A percentile compares a stretch with the other conserved stretches of the same genome.
These are phyloP conservation scores for Melipona quadrifasciata DNA, from an alignment of 1,140 invertebrate genomes.

Conservation along the genomic window DNA sequence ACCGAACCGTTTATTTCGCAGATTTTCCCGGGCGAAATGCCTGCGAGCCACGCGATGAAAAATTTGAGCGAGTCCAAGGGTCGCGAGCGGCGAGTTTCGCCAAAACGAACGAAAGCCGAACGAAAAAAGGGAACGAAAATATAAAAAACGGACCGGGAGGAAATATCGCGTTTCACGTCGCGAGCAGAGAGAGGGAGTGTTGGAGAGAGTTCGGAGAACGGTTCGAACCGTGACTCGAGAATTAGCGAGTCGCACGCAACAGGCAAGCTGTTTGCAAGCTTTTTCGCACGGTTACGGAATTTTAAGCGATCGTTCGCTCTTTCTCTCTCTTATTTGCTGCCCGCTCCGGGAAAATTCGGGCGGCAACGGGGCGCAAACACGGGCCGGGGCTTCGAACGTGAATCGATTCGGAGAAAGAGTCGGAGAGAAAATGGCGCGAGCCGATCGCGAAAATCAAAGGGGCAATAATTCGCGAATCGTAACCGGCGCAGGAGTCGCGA, in stretches of 20 bases:
- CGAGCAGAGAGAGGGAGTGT: background rate
- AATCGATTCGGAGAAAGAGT: background rate
- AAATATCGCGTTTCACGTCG: conserved; percentile 5
- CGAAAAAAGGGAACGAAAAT: background rate
- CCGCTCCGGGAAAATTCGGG: background rate
- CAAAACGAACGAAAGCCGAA: background rate
- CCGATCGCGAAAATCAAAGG: too few relatives aligned
- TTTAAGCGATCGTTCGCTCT: background rate
- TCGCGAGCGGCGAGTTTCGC: background rate
- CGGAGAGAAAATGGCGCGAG: too few relatives aligned
- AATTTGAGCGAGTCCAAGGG: background rate
- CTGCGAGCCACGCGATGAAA: background rate
- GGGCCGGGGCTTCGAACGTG: background rate
- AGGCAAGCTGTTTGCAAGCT: conserved; percentile 41
- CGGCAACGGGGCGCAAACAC: background rate
- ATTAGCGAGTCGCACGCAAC: conserved; percentile 38
- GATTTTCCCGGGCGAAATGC: background rate
- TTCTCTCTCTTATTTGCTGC: background rate
- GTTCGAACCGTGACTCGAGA: background rate
- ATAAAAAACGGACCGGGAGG: background rate
- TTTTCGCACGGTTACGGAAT: conserved; percentile 40
- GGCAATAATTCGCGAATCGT: background rate
- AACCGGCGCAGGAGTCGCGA: background rate
- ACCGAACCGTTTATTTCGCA: background rate
- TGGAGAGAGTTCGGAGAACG: too few relatives aligned